Evolutionary conservation across 2,113 vertebrate genomes (phyloP).

Genomic region (Boleophthalmus pectinirostris): DNA sequence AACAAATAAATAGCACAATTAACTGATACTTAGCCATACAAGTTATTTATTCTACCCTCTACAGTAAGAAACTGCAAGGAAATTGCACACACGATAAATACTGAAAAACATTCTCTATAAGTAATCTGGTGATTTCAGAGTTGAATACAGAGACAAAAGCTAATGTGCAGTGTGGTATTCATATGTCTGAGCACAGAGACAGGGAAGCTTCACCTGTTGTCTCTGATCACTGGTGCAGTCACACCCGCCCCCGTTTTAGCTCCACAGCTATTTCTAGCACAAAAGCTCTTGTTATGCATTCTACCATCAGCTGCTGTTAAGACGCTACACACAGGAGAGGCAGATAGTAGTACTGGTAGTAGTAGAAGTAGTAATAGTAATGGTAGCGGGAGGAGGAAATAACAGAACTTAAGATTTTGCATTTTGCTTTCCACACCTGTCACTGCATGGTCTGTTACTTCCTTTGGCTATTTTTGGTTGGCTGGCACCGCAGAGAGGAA

Average conservation of each 20-base stretch:
- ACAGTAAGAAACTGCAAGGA: too few relatives aligned
- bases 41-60: too few relatives aligned
- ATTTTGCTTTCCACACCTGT: too few relatives aligned
- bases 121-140: background rate
- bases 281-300: constrained; percentile 50
- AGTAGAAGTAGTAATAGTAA: background rate
- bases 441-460: too few relatives aligned
- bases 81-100: too few relatives aligned
- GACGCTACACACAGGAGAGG: background rate
- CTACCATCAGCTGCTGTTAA: constrained; percentile 43
- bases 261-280: constrained; percentile 41
- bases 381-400: background rate
- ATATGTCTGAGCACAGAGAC: background rate
- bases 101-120: background rate
- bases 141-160: background rate
- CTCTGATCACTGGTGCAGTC: constrained; percentile 23
- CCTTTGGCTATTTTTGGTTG: too few relatives aligned
- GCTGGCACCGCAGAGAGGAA: too few relatives aligned
- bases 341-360: background rate
- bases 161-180: background rate
- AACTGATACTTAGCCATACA: too few relatives aligned
- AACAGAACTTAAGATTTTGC: too few relatives aligned
- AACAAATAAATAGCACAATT: too few relatives aligned
- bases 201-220: constrained; percentile 44
- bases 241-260: background rate